Percentiles rank a stretch among this genome's conserved stretches.
Conservation (phyloP, 2,113 vertebrate species). For the Platichthys flesus region DNA sequence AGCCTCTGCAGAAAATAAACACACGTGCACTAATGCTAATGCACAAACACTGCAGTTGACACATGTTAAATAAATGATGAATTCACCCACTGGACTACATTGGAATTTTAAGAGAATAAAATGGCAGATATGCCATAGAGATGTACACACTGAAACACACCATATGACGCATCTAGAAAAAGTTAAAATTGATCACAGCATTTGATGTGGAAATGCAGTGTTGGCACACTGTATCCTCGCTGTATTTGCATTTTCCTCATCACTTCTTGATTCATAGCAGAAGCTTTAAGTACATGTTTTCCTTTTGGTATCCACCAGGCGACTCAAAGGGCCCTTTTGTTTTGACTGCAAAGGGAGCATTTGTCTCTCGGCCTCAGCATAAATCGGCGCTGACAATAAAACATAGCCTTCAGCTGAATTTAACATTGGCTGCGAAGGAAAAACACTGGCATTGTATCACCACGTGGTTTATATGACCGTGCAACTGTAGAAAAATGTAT, state of each 20-base stretch:
- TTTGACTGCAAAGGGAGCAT: conserved; percentile 53
- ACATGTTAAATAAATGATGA: conserved; percentile 10
- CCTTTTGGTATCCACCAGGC: conserved; percentile 37
- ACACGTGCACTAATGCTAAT: not conserved
- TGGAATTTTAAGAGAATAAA: not conserved
- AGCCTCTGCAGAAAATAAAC: not conserved
- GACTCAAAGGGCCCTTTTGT: conserved; percentile 41
- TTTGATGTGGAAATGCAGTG: conserved; percentile 65
- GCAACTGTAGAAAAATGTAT: too few relatives aligned
- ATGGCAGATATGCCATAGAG: conserved; percentile 4
- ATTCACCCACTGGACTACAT: conserved; percentile 8
- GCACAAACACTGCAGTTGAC: conserved; percentile 1
- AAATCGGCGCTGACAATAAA: conserved; percentile 58
- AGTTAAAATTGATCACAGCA: conserved; percentile 50
- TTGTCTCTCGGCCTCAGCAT: conserved; percentile 43
- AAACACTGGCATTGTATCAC: conserved; percentile 1
- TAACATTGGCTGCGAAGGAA: conserved; percentile 19
- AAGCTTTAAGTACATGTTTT: conserved; percentile 39
- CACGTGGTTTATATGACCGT: not conserved
- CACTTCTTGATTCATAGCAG: conserved; percentile 43
- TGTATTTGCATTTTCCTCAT: conserved; percentile 72
- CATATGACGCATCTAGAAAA: conserved; percentile 36
- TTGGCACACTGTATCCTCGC: conserved; percentile 35
- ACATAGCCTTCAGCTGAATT: conserved; percentile 44
- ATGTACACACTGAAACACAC: not conserved